These are phyloP conservation scores for Silurus asotus DNA, from an alignment of 2,113 vertebrate species.

Conservation along the genomic window DNA sequence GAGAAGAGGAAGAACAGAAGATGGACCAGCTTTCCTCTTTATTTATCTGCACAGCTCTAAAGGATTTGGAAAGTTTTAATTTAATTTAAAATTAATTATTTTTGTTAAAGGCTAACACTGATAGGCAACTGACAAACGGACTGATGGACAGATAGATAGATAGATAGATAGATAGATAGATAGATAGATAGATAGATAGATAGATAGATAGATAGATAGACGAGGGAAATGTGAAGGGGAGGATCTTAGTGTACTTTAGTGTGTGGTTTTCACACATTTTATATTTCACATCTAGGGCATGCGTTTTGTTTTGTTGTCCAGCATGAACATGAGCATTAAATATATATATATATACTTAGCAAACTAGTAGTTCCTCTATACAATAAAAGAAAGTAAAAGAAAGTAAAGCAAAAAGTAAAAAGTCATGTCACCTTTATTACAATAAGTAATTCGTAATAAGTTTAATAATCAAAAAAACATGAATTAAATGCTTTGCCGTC, in stretches of 20 bases:
- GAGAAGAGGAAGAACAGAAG: background rate
- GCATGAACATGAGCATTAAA: no score
- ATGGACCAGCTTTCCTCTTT: background rate
- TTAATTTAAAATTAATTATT: constrained; percentile 1
- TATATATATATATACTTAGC: background rate
- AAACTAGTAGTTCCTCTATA: background rate
- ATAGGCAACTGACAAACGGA: no score
- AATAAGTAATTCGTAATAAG: no score
- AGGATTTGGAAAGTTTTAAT: background rate
- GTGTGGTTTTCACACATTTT: background rate
- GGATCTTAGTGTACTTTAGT: background rate
- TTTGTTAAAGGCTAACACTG: background rate
- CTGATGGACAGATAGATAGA: no score
- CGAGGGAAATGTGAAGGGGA: background rate
- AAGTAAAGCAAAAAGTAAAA: no score
- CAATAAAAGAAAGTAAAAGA: background rate
- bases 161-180: no score
- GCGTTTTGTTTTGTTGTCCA: background rate
- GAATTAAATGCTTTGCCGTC: background rate
- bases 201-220: no score
- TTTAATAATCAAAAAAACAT: no score
- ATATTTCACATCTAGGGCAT: background rate
- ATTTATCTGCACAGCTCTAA: background rate
- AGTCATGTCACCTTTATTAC: no score
- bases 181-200: no score